These are phyloP conservation scores for Ceyx cyanopectus DNA, from an alignment of 2,113 vertebrate genomes.

Conservation along the genomic window DNA sequence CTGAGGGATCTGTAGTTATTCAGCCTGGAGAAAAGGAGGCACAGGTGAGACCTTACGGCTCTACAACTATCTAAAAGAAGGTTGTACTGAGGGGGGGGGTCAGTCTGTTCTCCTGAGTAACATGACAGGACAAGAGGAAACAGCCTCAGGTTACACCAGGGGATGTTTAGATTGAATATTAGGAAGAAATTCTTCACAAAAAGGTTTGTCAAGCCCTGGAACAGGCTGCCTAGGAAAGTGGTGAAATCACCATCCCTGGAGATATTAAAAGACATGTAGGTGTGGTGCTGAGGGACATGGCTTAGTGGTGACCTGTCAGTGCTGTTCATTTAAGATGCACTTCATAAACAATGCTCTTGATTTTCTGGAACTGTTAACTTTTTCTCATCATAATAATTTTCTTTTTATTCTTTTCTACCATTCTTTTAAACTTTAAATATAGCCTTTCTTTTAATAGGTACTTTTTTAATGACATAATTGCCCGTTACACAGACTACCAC, in stretches of 20 bases:
- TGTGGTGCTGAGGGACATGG: background rate
- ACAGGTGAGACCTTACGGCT: background rate
- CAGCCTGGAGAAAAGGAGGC: background rate
- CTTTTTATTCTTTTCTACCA: background rate
- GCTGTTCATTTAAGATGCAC: background rate
- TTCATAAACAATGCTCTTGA: background rate
- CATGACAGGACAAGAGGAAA: background rate
- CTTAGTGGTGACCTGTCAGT: background rate
- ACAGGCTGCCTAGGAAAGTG: background rate
- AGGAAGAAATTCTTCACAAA: background rate
- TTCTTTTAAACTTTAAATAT: background rate
- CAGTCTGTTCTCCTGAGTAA: background rate
- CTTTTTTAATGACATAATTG: background rate
- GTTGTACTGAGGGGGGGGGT: fast-evolving
- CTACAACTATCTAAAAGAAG: background rate
- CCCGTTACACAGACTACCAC: background rate
- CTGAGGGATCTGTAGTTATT: background rate
- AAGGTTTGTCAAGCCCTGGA: background rate
- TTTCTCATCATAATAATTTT: background rate
- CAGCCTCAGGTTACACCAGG: background rate
- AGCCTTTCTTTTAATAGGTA: background rate
- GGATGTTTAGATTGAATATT: background rate
- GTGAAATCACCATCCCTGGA: background rate
- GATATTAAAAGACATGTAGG: background rate
- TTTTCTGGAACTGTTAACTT: background rate